Evolutionary conservation across 1,140 invertebrate species (phyloP), one percentile per base, ranked within the genome.

Genomic region (Euwallacea similis): DNA sequence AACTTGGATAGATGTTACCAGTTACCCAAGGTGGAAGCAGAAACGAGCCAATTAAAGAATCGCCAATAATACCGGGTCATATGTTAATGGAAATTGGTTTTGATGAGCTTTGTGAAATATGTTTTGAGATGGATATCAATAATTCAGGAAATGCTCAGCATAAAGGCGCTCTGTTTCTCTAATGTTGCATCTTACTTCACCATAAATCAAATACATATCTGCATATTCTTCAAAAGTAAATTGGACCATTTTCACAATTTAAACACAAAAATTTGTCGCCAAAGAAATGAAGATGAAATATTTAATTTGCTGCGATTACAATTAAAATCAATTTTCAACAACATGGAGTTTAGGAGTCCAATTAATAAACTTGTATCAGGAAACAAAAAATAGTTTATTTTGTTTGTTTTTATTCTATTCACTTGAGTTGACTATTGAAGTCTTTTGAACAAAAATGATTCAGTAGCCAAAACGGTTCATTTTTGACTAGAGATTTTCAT

Each of bases 141-240:
- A 10, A 54, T 63, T 58, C 41, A 21, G 54, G 43, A 42, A 69
- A 58, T 10, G 33, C 13, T 56, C 16, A 42, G 42, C n/a, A 33
- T 64, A 56, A 13, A 58, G 13, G 10, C 41, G 8, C 64, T 10
- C 21, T 7, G 13, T 16, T 68, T 59, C 46, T 65, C 11, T 41
- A 72, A 42, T 41, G 33, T 72, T 21, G 50, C 8, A 53, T 15
- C 11, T 42, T 55, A 43, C 60, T 41, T 15, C n/a, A 33, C n/a
- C 63, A 21, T 69, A 59, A 54, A 43, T 73, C 10, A 55, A 7
- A 53, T 54, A 43, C 33, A 60, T 60, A 42, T 60, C 58, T 42
- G 21, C 21, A 60, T 43, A 42, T 15, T 60, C 21, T 41, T 41
- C 41, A 42, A 60, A 60, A 0, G 21, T 60, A 42, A 41, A 56